A percentile compares a stretch with the other conserved stretches of the same genome.
phyloP scores from a whole-genome alignment of 2,797 vertebrate species.

The Bucorvus abyssinicus region DNA sequence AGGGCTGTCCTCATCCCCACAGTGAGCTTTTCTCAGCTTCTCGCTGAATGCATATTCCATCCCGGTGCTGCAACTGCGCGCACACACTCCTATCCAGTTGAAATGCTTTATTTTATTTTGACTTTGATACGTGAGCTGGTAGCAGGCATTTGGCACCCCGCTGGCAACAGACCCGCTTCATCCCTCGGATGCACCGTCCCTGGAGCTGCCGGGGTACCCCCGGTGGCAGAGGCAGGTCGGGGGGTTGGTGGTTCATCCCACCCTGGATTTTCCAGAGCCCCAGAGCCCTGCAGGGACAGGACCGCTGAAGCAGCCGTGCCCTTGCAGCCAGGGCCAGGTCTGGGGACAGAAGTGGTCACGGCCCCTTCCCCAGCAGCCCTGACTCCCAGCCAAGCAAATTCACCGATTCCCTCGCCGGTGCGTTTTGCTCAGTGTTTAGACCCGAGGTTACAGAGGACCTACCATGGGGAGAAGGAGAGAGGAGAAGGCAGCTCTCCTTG shows the following conservation, averaged over 20 bases:
- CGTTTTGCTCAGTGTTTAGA: neutral
- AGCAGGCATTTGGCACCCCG: fast-evolving
- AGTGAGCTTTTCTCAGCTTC: neutral
- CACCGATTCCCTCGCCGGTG: neutral
- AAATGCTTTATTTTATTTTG: neutral
- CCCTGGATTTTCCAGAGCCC: neutral
- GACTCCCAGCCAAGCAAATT: neutral
- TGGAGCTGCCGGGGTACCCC: neutral
- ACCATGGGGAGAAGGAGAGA: neutral
- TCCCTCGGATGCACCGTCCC: neutral
- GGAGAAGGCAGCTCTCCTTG: conserved; percentile 39
- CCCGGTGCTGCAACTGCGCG: fast-evolving
- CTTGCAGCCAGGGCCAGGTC: fast-evolving
- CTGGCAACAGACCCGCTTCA: neutral
- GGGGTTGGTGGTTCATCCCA: fast-evolving
- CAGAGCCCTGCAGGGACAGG: fast-evolving
- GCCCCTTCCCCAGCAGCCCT: neutral
- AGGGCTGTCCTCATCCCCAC: neutral
- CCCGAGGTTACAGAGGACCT: conserved; percentile 10
- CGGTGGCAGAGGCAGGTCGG: fast-evolving
- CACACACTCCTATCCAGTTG: fast-evolving
- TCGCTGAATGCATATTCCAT: fast-evolving
- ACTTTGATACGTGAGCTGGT: neutral
- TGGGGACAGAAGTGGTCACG: neutral
- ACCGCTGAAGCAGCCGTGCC: fast-evolving